phyloP scores from a whole-genome alignment of 2,888 invertebrate species.

The Parnassius orleans region DNA sequence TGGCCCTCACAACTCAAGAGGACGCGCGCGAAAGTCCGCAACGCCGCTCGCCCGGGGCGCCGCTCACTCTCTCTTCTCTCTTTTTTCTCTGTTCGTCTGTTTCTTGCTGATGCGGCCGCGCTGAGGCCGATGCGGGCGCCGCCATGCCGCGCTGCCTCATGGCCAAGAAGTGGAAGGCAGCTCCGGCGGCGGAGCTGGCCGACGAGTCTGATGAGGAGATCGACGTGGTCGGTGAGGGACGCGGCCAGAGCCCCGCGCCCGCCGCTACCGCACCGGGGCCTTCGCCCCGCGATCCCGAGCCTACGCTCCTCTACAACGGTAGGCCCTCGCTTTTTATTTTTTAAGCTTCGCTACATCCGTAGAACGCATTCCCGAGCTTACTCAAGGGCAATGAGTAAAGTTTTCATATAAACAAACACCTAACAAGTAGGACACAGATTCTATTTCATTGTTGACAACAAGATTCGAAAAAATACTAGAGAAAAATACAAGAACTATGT shows the following conservation, averaged over 20 bases:
- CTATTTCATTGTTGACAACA: not conserved
- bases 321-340: slow-evolving; percentile 48
- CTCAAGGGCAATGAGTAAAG: not conserved
- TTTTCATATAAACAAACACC: too few relatives aligned
- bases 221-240: slow-evolving; percentile 92
- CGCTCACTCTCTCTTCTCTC: slow-evolving; percentile 78
- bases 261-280: slow-evolving; percentile 84
- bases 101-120: slow-evolving; percentile 77
- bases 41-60: slow-evolving; percentile 66
- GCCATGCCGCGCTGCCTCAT: slow-evolving; percentile 97
- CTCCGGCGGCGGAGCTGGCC: slow-evolving; percentile 79
- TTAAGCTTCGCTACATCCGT: slow-evolving; percentile 2
- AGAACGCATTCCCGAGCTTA: not conserved
- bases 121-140: slow-evolving; percentile 80
- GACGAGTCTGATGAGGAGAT: slow-evolving; percentile 89
- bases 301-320: slow-evolving; percentile 90
- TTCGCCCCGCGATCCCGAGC: slow-evolving; percentile 85
- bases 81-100: slow-evolving; percentile 78
- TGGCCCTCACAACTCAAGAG: slow-evolving; percentile 80
- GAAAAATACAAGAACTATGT: not conserved
- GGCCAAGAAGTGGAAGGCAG: slow-evolving; percentile 97
- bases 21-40: slow-evolving; percentile 75
- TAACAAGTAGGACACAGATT: too few relatives aligned
- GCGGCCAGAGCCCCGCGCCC: slow-evolving; percentile 77
- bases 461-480: not conserved